Conservation (phyloP, 2,797 vertebrate species). For the Falco naumanni region DNA sequence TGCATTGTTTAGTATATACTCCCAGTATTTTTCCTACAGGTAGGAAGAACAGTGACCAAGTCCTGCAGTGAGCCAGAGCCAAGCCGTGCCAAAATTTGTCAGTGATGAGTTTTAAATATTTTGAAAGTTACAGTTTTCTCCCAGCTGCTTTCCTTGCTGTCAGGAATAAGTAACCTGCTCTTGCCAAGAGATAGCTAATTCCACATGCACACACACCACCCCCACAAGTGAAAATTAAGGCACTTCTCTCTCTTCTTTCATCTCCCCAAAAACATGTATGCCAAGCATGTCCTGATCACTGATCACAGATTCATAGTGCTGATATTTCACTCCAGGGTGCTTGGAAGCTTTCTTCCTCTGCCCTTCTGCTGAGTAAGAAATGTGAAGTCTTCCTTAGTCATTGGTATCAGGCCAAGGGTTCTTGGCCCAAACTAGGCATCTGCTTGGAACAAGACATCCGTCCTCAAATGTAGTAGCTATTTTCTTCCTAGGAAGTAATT, state of each 20-base stretch:
- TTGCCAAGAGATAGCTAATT: background rate
- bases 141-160: background rate
- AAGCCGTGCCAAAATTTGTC: background rate
- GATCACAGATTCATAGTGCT: background rate
- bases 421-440: background rate
- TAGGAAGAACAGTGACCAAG: background rate
- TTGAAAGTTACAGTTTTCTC: conserved; percentile 25
- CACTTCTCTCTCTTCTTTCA: background rate
- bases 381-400: background rate
- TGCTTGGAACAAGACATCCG: background rate
- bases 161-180: background rate
- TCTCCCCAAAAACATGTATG: background rate
- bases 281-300: background rate
- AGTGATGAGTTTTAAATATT: conserved; percentile 40
- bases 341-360: background rate
- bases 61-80: background rate
- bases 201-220: too few species aligned
- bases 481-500: background rate
- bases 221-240: background rate
- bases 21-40: background rate
- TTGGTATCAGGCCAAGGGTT: background rate
- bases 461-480: background rate
- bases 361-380: background rate
- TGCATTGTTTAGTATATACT: background rate
- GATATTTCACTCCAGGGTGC: background rate